phyloP scores from a whole-genome alignment of 1,140 invertebrate genomes.

The Cherax quadricarinatus region DNA sequence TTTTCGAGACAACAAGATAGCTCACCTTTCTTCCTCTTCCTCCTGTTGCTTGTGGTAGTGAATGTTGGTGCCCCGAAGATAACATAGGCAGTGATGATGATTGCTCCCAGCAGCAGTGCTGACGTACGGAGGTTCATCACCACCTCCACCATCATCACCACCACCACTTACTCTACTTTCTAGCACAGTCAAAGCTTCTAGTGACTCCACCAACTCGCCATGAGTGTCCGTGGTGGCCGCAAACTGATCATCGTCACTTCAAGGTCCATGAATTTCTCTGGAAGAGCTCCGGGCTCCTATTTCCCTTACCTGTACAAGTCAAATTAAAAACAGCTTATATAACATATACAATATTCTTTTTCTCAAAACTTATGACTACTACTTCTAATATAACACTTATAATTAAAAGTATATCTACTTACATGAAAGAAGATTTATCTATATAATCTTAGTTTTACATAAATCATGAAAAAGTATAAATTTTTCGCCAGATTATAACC shows the following conservation, averaged over 20 bases:
- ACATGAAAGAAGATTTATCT: too few species aligned
- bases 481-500: too few species aligned
- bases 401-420: too few species aligned
- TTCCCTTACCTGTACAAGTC: neutral
- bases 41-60: neutral
- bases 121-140: neutral
- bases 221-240: neutral
- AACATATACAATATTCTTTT: neutral
- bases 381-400: neutral
- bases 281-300: neutral
- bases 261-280: neutral
- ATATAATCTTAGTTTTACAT: too few species aligned
- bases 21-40: constrained; percentile 42
- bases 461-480: too few species aligned
- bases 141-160: neutral
- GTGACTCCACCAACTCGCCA: neutral
- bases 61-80: constrained; percentile 34
- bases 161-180: neutral
- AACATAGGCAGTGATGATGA: constrained; percentile 41
- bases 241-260: too few species aligned
- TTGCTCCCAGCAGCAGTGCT: neutral
- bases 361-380: neutral
- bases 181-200: neutral
- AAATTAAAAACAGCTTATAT: constrained; percentile 3
- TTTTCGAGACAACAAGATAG: too few species aligned